phyloP scores from a whole-genome alignment of 2,888 invertebrate genomes.

The Iselma pallidipennis region DNA sequence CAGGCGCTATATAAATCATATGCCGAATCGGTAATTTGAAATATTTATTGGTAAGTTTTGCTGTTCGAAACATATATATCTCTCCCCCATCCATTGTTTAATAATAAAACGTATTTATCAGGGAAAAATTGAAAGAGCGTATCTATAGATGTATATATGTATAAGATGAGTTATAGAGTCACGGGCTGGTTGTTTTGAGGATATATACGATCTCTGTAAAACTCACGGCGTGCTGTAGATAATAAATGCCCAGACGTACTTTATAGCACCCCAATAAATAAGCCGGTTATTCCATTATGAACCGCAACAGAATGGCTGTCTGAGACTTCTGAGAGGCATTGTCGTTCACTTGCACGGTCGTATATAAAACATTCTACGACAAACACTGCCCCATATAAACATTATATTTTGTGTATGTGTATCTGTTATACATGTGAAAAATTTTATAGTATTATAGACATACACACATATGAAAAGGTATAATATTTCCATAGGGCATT shows the following conservation, averaged over 20 bases:
- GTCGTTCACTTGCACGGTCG: slow-evolving; percentile 40
- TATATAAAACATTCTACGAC: slow-evolving; percentile 28
- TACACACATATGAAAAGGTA: not conserved
- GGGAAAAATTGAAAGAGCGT: slow-evolving; percentile 43
- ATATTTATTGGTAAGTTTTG: slow-evolving; percentile 5
- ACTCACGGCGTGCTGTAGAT: slow-evolving; percentile 50
- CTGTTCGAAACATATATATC: not conserved
- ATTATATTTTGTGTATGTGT: not conserved
- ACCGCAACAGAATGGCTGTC: slow-evolving; percentile 47
- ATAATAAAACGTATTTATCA: slow-evolving; percentile 35
- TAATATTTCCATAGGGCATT: slow-evolving; percentile 3
- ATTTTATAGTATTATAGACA: not conserved
- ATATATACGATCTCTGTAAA: slow-evolving; percentile 50
- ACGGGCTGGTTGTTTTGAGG: slow-evolving; percentile 45
- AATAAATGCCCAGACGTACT: slow-evolving; percentile 54
- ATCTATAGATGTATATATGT: slow-evolving; percentile 37
- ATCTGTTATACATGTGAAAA: not conserved
- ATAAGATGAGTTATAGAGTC: slow-evolving; percentile 49
- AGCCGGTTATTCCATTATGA: slow-evolving; percentile 55
- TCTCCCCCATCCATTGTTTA: slow-evolving; percentile 16
- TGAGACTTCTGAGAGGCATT: slow-evolving; percentile 38
- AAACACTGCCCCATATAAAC: slow-evolving; percentile 7
- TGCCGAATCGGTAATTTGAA: not conserved
- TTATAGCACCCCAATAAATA: slow-evolving; percentile 55
- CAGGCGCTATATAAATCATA: not conserved